Base-by-base conservation (phyloP, 2,888 invertebrate species). In the Chydorus sphaericus region DNA sequence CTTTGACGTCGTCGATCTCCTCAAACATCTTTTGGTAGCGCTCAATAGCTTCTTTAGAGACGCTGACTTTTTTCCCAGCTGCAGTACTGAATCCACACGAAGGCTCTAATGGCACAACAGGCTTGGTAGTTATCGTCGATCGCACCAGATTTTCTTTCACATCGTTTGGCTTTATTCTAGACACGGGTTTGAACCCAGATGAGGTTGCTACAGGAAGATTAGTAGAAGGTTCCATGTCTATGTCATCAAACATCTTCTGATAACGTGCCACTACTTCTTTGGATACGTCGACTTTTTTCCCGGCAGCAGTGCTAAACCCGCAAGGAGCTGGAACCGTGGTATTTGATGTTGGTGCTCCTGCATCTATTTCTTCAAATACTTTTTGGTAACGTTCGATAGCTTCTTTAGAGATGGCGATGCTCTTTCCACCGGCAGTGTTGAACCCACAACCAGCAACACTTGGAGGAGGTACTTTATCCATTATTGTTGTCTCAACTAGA, bases 191-290 rank as follows among this genome's bases (percentile, higher is more conserved):
- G 23, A 16, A 20, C 20, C 23, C 48, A 11, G 10, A 8, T 10
- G 10, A 11, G 11, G 8, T 11, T 44, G 11, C 20, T 16, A 2
- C 4, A 8, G 44, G 44, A 44, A 44, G 11, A 4, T 26, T 28
- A 23, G 8, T 44, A 8, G 8, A 10, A 16, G 50, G 18, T 28
- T 18, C 49, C 8, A n/a, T 23, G 16, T 68, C 3, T 71, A 23
- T 31, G 23, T 60, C 49, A 39, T 23, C 29, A 8, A 51, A 30
- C 73, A 71, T 48, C 70, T 66, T 8, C 72, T 59, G 1, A 69
- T 69, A 61, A 68, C 65, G 69, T 26, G 65, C 63, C 58, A 74
- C 71, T 62, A 73, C 71, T 63, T 72, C 70, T 33, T 67, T 63
- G 36, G 71, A 70, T 58, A 73, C 65, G 16, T 60, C 56, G 26